Evolutionary conservation across 2,113 vertebrate genomes (phyloP).

Genomic region (Prionailurus bengalensis): DNA sequence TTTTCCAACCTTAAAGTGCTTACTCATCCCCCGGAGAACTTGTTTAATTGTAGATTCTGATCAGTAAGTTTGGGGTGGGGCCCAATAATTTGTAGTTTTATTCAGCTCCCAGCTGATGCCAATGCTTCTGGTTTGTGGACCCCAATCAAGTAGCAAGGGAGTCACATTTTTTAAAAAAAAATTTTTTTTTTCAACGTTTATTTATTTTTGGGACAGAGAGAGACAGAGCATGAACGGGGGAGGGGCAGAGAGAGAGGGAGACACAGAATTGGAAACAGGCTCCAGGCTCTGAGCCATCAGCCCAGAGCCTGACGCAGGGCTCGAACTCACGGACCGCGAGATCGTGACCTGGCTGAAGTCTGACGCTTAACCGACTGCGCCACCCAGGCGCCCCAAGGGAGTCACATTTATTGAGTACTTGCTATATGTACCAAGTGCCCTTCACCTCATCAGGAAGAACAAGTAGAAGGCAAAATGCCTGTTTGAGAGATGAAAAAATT

Average conservation of each 20-base stretch:
- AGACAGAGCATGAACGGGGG: no score
- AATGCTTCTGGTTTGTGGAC: neutral
- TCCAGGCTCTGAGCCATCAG: no score
- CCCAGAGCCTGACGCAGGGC: no score
- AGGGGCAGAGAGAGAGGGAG: no score
- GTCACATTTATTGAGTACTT: neutral
- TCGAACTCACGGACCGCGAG: no score
- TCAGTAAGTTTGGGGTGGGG: neutral
- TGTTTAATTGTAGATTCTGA: neutral
- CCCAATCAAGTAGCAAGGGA: neutral
- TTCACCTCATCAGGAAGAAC: neutral
- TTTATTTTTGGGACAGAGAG: no score
- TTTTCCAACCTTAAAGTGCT: neutral
- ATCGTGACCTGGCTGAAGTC: no score
- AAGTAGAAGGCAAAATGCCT: neutral
- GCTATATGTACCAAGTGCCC: neutral
- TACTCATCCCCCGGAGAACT: neutral
- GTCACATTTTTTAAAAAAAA: neutral
- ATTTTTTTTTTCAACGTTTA: no score
- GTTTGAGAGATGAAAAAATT: neutral
- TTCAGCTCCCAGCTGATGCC: neutral
- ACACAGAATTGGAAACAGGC: no score
- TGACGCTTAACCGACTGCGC: no score
- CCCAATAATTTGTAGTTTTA: neutral
- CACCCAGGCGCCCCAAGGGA: neutral